Base-by-base conservation (phyloP, 1,140 invertebrate species). In the Lordiphosa collinella region DNA sequence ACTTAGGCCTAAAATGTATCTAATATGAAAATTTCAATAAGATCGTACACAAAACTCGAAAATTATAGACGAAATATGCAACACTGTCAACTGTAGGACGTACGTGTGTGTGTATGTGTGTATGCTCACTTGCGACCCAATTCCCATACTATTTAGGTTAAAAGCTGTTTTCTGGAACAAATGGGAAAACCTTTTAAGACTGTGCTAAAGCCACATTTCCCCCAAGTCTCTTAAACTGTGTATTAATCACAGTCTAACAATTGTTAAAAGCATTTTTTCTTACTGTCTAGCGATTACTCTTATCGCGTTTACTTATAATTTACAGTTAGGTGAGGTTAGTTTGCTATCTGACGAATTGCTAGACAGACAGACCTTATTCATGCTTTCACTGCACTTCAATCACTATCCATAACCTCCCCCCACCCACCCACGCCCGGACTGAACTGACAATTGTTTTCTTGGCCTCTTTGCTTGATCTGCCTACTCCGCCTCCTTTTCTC, bases 281-380 rank as follows among this genome's bases (percentile, higher is more conserved):
- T 12, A 31, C 13, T 31, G 11, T 11, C 22, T 29, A 12, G 12
- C 18, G 52, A 66, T 44, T 44, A 31, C 12, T 49, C 43, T 63
- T 61, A 48, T 53, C 43, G 34, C 16, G 41, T 41, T 13, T 37
- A 48, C 18, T 46, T 53, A 66, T 66, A 66, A 44, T 57, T 66
- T 57, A 48, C 63, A 43, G 63, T 66, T 66, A 57, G 63, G 62
- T 49, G 58, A 57, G 52, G 51, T 55, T 66, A 35, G 37, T 29
- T 66, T 31, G 63, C 38, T 56, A 66, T 66, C 63, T 66, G 46
- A 58, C 52, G 43, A 34, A 63, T 63, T 44, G 55, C 29, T 59
- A 43, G 55, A 51, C 51, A 40, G 51, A 41, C 25, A 18, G 31
- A 31, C 8, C 36, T 47, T 51, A 61, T 60, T 11, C 25, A 6